A percentile compares a stretch with the other conserved stretches of the same genome.
phyloP scores from a whole-genome alignment of 2,113 vertebrate species.

The Chitala chitala region DNA sequence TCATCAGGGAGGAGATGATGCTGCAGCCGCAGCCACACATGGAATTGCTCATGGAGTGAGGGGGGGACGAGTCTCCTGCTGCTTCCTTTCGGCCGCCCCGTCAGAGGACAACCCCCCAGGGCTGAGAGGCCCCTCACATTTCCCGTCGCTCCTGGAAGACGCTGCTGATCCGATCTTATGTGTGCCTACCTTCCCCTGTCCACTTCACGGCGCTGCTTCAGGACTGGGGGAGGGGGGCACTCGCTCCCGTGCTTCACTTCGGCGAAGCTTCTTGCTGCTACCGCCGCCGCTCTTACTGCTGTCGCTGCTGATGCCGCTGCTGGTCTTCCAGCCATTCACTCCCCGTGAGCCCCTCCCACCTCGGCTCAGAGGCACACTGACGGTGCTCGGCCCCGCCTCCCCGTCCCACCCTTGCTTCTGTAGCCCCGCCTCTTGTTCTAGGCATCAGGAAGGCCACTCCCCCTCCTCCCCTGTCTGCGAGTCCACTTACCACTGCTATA shows the following conservation, averaged over 20 bases:
- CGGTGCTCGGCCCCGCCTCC: background rate
- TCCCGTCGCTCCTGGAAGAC: slow-evolving; percentile 13
- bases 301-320: slow-evolving; percentile 38
- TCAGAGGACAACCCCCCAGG: slow-evolving; percentile 10
- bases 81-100: background rate
- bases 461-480: no score
- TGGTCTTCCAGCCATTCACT: slow-evolving; percentile 40
- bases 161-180: slow-evolving; percentile 26
- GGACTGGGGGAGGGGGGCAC: no score
- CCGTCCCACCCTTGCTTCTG: slow-evolving; percentile 32
- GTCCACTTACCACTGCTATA: background rate
- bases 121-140: background rate
- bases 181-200: slow-evolving; percentile 11
- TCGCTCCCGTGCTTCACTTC: background rate
- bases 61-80: slow-evolving; percentile 48
- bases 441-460: background rate
- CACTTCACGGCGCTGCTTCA: no score
- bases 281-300: background rate
- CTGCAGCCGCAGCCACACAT: slow-evolving; percentile 98
- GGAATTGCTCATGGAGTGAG: slow-evolving; percentile 87
- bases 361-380: slow-evolving; percentile 34
- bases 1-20: slow-evolving; percentile 97
- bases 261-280: background rate
- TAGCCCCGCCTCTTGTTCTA: slow-evolving; percentile 26
- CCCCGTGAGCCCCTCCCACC: slow-evolving; percentile 40